These are phyloP conservation scores for Pelobates cultripes DNA, from an alignment of 2,797 vertebrate genomes.

Conservation along the genomic window DNA sequence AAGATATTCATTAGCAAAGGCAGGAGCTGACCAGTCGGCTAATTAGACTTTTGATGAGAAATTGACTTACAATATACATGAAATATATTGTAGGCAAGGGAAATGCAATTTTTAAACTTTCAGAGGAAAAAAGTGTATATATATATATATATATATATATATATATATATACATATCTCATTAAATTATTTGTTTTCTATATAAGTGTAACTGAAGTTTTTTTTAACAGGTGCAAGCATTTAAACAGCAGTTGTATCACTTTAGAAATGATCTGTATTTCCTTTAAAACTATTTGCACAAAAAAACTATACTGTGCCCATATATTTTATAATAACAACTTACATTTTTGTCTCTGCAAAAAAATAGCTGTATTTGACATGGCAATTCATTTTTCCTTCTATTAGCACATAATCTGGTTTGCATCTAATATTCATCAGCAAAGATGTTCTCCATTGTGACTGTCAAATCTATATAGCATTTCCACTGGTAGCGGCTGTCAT, in stretches of 20 bases:
- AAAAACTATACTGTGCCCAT: background rate
- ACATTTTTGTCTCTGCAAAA: slow-evolving; percentile 5
- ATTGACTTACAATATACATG: background rate
- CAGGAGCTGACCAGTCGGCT: background rate
- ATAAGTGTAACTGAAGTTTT: too few relatives aligned
- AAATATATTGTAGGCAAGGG: background rate
- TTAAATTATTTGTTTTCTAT: too few relatives aligned
- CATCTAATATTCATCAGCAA: slow-evolving; percentile 48
- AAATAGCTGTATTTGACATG: slow-evolving; percentile 16
- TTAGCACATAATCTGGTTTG: slow-evolving; percentile 43
- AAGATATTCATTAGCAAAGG: background rate
- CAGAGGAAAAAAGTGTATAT: too few relatives aligned
- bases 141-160: too few relatives aligned
- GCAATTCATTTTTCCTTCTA: slow-evolving; percentile 43
- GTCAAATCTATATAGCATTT: slow-evolving; percentile 48
- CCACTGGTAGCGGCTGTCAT: slow-evolving; percentile 30
- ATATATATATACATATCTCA: too few relatives aligned
- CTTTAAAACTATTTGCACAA: background rate
- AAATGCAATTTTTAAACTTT: background rate
- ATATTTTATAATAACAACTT: background rate
- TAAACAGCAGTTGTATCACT: too few relatives aligned
- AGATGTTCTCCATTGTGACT: slow-evolving; percentile 44
- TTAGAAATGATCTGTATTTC: too few relatives aligned
- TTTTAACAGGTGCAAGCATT: too few relatives aligned
- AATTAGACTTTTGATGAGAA: background rate